Conservation (phyloP, 2,797 vertebrate species). For the Channa striata region DNA sequence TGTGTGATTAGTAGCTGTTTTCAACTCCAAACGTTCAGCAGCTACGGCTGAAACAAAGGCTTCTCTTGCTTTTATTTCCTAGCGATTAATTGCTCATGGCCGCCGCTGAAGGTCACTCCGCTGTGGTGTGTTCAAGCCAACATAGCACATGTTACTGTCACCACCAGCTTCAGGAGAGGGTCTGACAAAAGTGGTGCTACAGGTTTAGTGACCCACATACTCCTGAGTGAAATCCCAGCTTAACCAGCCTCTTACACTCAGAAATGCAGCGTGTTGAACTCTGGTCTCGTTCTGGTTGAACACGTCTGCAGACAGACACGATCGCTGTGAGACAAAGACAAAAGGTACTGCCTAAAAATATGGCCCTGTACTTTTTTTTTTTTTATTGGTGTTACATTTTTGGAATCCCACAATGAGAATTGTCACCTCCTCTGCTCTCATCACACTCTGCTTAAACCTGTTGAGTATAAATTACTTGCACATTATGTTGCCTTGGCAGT, state of each 20-base stretch:
- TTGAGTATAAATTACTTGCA: slow-evolving; percentile 25
- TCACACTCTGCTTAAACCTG: slow-evolving; percentile 17
- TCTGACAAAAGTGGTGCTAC: slow-evolving; percentile 35
- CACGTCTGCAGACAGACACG: neutral
- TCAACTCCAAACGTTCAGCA: neutral
- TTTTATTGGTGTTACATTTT: neutral
- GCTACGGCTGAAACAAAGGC: slow-evolving; percentile 14
- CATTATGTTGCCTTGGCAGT: slow-evolving; percentile 21
- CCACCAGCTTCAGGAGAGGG: neutral
- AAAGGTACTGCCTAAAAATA: neutral
- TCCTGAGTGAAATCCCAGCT: slow-evolving; percentile 53
- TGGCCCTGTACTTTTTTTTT: neutral
- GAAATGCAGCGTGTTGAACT: slow-evolving; percentile 10
- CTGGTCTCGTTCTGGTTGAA: slow-evolving; percentile 15
- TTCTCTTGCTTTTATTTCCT: neutral
- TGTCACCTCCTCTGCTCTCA: slow-evolving; percentile 9
- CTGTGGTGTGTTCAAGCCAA: slow-evolving; percentile 29
- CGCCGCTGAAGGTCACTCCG: slow-evolving; percentile 22
- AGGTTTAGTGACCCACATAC: slow-evolving; percentile 58
- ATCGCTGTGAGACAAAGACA: neutral
- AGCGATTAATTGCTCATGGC: slow-evolving; percentile 25
- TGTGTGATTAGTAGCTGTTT: slow-evolving; percentile 1
- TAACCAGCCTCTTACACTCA: slow-evolving; percentile 37
- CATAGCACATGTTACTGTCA: slow-evolving; percentile 24
- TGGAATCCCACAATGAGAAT: slow-evolving; percentile 5